Evolutionary conservation across 1,140 invertebrate genomes (phyloP).

Genomic region (Drosophila arawakana): DNA sequence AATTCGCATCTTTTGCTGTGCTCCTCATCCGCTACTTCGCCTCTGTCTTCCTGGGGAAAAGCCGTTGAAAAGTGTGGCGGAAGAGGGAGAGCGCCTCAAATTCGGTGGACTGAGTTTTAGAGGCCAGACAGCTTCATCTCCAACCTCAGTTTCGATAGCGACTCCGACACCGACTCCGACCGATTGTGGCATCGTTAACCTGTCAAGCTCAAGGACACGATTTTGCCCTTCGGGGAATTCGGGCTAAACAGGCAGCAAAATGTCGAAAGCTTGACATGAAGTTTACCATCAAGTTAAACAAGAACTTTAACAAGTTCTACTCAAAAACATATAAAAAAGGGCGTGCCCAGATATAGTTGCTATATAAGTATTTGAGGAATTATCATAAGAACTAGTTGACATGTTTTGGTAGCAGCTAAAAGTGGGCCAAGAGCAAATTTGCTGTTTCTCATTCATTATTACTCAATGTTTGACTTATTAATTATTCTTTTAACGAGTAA

Average conservation of each 20-base stretch:
- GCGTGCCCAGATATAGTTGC: too few relatives aligned
- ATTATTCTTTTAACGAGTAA: too few relatives aligned
- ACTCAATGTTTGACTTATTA: too few relatives aligned
- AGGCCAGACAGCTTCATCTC: constrained; percentile 33
- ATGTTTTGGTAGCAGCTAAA: too few relatives aligned
- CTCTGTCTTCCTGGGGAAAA: background rate
- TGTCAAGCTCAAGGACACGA: constrained; percentile 23
- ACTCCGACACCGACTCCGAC: background rate
- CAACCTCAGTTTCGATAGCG: background rate
- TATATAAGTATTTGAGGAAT: too few relatives aligned
- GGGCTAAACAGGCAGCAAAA: background rate
- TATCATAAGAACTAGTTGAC: too few relatives aligned
- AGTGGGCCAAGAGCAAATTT: too few relatives aligned
- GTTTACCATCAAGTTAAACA: too few relatives aligned
- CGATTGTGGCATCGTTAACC: constrained; percentile 21
- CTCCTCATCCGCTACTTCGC: background rate
- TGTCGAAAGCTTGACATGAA: too few relatives aligned
- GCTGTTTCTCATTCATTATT: too few relatives aligned
- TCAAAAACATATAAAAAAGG: too few relatives aligned
- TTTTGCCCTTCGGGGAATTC: background rate
- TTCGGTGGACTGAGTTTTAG: background rate
- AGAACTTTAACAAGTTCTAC: too few relatives aligned
- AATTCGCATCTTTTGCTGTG: background rate
- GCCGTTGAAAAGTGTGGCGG: background rate
- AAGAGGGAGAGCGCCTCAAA: background rate